These are phyloP conservation scores for Platyscapa corneri DNA, from an alignment of 1,140 invertebrate species.

Conservation along the genomic window DNA sequence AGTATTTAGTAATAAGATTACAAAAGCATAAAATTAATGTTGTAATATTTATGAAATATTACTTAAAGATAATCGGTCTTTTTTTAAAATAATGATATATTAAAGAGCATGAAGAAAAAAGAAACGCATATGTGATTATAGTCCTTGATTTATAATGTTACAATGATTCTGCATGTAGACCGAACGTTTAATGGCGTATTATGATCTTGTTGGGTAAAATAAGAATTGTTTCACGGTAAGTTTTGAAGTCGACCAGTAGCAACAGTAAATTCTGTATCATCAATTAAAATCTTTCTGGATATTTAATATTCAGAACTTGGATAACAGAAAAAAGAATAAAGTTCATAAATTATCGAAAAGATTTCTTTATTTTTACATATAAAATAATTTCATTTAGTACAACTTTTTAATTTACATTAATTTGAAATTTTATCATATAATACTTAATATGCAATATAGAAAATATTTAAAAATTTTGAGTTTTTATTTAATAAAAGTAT, in stretches of 20 bases:
- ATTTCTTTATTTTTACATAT: too few species aligned
- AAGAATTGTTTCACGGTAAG: neutral
- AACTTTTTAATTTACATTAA: too few species aligned
- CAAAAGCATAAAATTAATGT: neutral
- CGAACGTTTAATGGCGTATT: constrained; percentile 37
- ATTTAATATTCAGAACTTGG: constrained; percentile 29
- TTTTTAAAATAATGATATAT: neutral
- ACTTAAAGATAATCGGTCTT: neutral
- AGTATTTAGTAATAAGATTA: too few species aligned
- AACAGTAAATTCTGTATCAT: constrained; percentile 18
- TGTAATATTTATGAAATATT: constrained; percentile 6
- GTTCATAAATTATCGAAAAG: too few species aligned
- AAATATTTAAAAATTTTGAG: too few species aligned
- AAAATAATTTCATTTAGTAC: too few species aligned
- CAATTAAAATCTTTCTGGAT: constrained; percentile 42
- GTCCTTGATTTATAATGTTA: constrained; percentile 26
- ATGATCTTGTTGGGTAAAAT: constrained; percentile 28
- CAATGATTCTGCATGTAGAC: constrained; percentile 41
- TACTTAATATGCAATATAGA: too few species aligned
- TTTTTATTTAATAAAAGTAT: too few species aligned
- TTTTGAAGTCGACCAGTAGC: neutral
- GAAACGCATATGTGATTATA: neutral
- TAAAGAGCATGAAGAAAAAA: neutral
- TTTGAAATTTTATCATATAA: too few species aligned
- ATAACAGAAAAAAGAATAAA: too few species aligned